A percentile compares a stretch with the other conserved stretches of the same genome.
These are phyloP conservation scores for Panurus biarmicus DNA, from an alignment of 2,113 vertebrate genomes.

Conservation along the genomic window DNA sequence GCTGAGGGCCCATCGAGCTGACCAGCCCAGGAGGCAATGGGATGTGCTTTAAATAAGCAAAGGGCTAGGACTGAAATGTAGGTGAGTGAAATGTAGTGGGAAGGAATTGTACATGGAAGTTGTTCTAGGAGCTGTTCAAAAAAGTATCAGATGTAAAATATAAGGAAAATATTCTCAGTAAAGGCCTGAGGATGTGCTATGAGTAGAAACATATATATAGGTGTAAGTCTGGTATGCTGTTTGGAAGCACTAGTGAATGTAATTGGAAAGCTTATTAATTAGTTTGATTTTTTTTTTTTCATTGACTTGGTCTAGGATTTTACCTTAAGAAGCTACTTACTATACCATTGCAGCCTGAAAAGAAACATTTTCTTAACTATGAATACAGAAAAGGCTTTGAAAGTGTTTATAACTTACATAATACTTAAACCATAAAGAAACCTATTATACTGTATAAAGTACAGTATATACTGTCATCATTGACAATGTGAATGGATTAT, in stretches of 20 bases:
- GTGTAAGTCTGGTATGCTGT: background rate
- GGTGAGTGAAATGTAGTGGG: background rate
- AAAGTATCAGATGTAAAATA: background rate
- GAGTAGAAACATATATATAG: background rate
- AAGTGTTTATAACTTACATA: slow-evolving; percentile 4
- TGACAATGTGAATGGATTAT: background rate
- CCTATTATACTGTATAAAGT: background rate
- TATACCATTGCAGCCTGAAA: background rate
- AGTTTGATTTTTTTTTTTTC: background rate
- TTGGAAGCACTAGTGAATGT: background rate
- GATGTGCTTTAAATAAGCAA: background rate
- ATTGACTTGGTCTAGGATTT: background rate
- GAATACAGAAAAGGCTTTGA: slow-evolving; percentile 6
- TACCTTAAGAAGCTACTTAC: background rate
- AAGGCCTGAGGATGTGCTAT: background rate
- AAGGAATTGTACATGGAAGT: background rate
- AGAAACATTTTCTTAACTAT: background rate
- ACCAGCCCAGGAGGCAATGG: background rate
- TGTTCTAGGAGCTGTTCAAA: background rate
- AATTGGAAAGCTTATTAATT: background rate
- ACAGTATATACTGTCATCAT: no score
- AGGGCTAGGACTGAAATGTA: background rate
- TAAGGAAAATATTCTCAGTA: background rate
- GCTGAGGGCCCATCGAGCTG: no score
- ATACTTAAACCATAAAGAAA: background rate